Evolutionary conservation across 2,797 vertebrate genomes (phyloP), one percentile per base, ranked within the genome.

Genomic region (Myotis findleyi): DNA sequence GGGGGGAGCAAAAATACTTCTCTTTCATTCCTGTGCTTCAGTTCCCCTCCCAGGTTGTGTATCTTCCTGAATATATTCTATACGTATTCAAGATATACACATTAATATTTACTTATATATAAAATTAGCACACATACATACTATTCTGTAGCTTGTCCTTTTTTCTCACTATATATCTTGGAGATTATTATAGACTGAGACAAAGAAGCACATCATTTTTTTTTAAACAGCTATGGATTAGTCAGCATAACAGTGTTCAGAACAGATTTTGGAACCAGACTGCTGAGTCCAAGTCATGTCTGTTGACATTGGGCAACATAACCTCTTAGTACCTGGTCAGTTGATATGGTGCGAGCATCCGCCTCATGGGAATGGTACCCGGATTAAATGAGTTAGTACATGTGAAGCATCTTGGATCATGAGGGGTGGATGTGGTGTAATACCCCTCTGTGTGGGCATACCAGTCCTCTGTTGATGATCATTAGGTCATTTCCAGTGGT

Each of bases 251-350:
- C n/a, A 1, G 27, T 4, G 2, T 71, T 93, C 62, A 59, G 55
- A 47, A 55, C 11, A 66, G 38, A 68, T 23, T 59, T 33, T 71
- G 17, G 30, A 87, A 30, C 14, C 11, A 47, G 12, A 76, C 21
- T 25, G 47, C 62, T 72, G 72, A 44, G 16, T 91, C 85, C 72
- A 27, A 93, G 51, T 93, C 33, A 16, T 89, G 30, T 38, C 51
- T 72, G 5, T 85, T 84, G 20, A 82, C 66, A 53, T 73, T 14
- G 47, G 47, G 21, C n/a, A 86, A 25, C 23, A 27, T 75, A 21
- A 38, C 47, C 44, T 87, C 44, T 79, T 17, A 66, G 17, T 20
- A 4, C 11, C 30, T 68, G 14, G 27, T 25, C 64, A 80, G 2
- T 75, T 33, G 51, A 21, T 23, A 23, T 14, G 3, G 4, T 1